Conservation (phyloP, 2,888 invertebrate genomes). For the Opisthograptis luteolata region DNA sequence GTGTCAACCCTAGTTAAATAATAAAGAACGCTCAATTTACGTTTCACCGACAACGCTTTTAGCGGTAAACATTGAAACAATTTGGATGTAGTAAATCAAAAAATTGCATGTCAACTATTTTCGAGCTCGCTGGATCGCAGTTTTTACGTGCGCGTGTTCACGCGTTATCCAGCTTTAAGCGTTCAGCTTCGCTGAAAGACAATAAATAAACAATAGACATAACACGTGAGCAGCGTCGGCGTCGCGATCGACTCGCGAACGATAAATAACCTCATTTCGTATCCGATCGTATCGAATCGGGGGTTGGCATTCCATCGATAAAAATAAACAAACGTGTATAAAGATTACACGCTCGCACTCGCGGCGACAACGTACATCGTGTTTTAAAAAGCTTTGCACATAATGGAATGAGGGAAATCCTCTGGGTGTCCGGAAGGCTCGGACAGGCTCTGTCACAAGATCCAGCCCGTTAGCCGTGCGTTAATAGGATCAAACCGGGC, state of each 20-base stretch:
- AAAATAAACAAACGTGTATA: slow-evolving; percentile 51
- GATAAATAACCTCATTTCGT: slow-evolving; percentile 54
- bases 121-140: slow-evolving; percentile 6
- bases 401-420: slow-evolving; percentile 51
- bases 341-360: slow-evolving; percentile 44
- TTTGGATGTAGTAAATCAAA: slow-evolving; percentile 23
- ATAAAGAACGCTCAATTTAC: slow-evolving; percentile 26
- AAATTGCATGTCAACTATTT: slow-evolving; percentile 29
- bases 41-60: slow-evolving; percentile 27
- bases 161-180: slow-evolving; percentile 22
- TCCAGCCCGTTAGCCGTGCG: slow-evolving; percentile 77
- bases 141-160: slow-evolving; percentile 21
- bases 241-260: slow-evolving; percentile 41
- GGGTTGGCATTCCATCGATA: slow-evolving; percentile 51
- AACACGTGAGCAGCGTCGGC: slow-evolving; percentile 42
- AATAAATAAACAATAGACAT: slow-evolving; percentile 50
- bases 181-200: slow-evolving; percentile 43
- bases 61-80: slow-evolving; percentile 29
- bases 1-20: slow-evolving; percentile 24
- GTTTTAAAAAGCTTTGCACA: slow-evolving; percentile 47
- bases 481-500: slow-evolving; percentile 82
- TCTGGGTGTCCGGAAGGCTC: slow-evolving; percentile 54
- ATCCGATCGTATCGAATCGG: slow-evolving; percentile 43
- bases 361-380: slow-evolving; percentile 34
- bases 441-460: slow-evolving; percentile 68